A percentile compares a stretch with the other conserved stretches of the same genome.
Conservation (phyloP, 2,888 invertebrate genomes). For the Laothoe populi region DNA sequence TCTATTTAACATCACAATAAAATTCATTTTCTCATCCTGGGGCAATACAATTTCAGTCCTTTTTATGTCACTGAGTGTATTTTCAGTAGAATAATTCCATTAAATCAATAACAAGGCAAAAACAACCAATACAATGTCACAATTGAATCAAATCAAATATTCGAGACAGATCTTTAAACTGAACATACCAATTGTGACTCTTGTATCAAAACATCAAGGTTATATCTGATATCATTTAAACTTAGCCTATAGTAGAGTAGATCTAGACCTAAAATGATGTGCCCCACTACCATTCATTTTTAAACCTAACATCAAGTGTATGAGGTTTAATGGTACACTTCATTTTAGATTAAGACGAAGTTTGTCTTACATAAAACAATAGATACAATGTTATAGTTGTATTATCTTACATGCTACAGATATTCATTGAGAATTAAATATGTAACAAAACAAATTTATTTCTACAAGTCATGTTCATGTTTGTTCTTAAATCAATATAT, state of each 20-base stretch:
- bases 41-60: constrained; percentile 31
- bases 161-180: constrained; percentile 4
- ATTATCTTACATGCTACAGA: neutral
- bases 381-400: neutral
- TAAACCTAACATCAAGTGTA: neutral
- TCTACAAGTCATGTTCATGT: neutral
- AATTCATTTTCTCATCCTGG: constrained; percentile 35
- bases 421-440: neutral
- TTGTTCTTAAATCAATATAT: neutral
- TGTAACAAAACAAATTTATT: neutral
- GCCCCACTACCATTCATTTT: neutral
- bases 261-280: neutral
- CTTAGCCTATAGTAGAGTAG: neutral
- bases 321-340: neutral
- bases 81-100: neutral
- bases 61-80: neutral
- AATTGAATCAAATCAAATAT: neutral
- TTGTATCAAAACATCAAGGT: too few relatives aligned
- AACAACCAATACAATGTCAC: neutral
- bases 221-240: neutral
- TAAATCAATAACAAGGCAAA: neutral
- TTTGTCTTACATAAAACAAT: neutral
- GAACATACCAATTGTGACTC: neutral
- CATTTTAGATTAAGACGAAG: neutral
- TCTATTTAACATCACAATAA: constrained; percentile 45